Evolutionary conservation across 2,888 invertebrate genomes (phyloP), one percentile per base, ranked within the genome.

Genomic region (Luperina testacea): DNA sequence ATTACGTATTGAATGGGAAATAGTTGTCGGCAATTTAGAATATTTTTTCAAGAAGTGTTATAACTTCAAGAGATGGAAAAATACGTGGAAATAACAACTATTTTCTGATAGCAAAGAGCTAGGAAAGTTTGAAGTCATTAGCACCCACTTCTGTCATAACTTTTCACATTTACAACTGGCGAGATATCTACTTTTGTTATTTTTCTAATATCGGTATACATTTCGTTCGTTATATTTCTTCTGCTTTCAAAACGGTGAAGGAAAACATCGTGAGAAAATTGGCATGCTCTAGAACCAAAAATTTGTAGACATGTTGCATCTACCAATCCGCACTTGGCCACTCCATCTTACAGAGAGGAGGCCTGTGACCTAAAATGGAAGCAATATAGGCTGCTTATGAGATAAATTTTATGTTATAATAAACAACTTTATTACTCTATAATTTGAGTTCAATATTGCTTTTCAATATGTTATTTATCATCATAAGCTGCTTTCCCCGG

Each of bases 401-500:
- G 13, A 70, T 24, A 51, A 1, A 70, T 70, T 51, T 32, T 24
- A 53, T 20, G 45, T 53, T 63, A 48, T 32, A 53, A 74, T 45
- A 75, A 59, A 48, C 20, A 53, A 61, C 69, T 75, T 77, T 81
- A 53, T 11, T 6, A 0, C 24, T 11, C 0, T 51, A 15, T 4
- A 11, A 15, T 64, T 71, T 68, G 9, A 74, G 68, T 42, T 63
- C 64, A 78, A 64, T 64, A 32, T 81, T 53, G 71, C 63, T 73
- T 70, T 64, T 68, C 5, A 20, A 11, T 32, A 65, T n/a, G 32
- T 42, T 65, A 76, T 78, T 67, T 45, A 72, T 72, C 68, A 72
- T 72, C 71, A 15, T 76, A 76, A 78, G 78, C 57, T 68, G 59
- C 64, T 68, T 73, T 73, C 38, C 57, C 13, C 45, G 38, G 57